phyloP scores from a whole-genome alignment of 1,140 invertebrate genomes.

The Heterodera schachtii region DNA sequence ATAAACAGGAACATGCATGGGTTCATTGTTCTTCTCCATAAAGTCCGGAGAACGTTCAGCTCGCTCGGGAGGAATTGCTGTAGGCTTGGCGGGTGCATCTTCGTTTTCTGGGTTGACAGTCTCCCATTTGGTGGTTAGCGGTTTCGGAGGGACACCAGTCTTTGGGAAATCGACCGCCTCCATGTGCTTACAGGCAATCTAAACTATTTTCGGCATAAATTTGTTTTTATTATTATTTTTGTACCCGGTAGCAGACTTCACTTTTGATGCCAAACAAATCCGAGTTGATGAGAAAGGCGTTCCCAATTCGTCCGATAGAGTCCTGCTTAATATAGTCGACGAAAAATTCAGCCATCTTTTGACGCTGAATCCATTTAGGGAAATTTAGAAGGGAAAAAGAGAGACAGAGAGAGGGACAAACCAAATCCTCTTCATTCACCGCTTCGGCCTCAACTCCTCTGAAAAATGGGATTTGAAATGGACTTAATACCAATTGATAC shows the following conservation, averaged over 20 bases:
- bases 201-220: neutral
- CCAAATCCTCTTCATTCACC: constrained; percentile 35
- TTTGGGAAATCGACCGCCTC: constrained; percentile 64
- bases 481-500: constrained; percentile 18
- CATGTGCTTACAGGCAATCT: constrained; percentile 56
- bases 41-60: constrained; percentile 57
- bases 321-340: constrained; percentile 62
- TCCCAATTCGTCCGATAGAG: constrained; percentile 62
- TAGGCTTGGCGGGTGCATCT: neutral
- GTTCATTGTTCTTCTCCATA: constrained; percentile 59
- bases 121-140: constrained; percentile 41
- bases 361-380: constrained; percentile 33
- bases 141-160: constrained; percentile 49
- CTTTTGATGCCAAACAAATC: constrained; percentile 56
- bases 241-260: constrained; percentile 45
- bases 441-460: constrained; percentile 4
- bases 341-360: constrained; percentile 65
- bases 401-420: neutral
- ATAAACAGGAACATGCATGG: constrained; percentile 44
- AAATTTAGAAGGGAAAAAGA: neutral
- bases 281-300: constrained; percentile 61
- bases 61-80: constrained; percentile 36
- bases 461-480: constrained; percentile 16
- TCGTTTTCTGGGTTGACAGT: constrained; percentile 10
- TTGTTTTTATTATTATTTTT: neutral